phyloP scores from a whole-genome alignment of 1,140 invertebrate species.

The Rhagoletis pomonella region DNA sequence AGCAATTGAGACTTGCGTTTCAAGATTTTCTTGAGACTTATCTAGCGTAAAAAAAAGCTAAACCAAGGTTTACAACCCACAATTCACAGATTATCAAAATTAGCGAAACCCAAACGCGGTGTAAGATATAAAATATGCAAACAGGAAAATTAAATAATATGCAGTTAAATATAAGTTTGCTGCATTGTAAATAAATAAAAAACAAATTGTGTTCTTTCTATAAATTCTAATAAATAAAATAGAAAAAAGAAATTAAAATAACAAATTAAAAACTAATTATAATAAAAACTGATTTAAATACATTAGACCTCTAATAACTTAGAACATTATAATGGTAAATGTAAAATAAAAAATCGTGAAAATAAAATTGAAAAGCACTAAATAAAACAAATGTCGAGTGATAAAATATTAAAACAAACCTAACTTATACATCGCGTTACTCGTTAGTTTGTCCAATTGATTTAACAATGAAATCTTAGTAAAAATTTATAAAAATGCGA shows the following conservation, averaged over 20 bases:
- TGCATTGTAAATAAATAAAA: constrained; percentile 21
- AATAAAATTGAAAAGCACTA: constrained; percentile 17
- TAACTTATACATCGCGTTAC: not conserved
- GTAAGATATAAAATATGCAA: not conserved
- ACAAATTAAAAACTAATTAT: constrained; percentile 53
- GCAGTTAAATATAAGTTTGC: constrained; percentile 51
- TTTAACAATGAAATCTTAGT: not conserved
- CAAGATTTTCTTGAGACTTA: no score
- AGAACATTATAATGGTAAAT: constrained; percentile 26
- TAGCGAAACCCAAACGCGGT: not conserved
- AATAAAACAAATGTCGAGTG: constrained; percentile 14
- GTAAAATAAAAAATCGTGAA: constrained; percentile 53
- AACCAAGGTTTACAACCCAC: no score
- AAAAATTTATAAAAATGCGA: no score
- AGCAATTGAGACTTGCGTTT: no score
- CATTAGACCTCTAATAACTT: not conserved
- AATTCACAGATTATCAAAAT: no score
- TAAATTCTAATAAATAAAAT: constrained; percentile 56
- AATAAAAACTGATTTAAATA: constrained; percentile 30
- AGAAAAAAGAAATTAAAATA: constrained; percentile 51
- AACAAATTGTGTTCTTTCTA: constrained; percentile 5
- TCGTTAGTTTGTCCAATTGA: not conserved
- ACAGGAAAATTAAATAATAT: not conserved
- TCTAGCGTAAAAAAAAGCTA: no score
- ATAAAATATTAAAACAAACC: constrained; percentile 17